A percentile compares a stretch with the other conserved stretches of the same genome.
These are phyloP conservation scores for Thera obeliscata DNA, from an alignment of 2,888 invertebrate species.

Conservation along the genomic window DNA sequence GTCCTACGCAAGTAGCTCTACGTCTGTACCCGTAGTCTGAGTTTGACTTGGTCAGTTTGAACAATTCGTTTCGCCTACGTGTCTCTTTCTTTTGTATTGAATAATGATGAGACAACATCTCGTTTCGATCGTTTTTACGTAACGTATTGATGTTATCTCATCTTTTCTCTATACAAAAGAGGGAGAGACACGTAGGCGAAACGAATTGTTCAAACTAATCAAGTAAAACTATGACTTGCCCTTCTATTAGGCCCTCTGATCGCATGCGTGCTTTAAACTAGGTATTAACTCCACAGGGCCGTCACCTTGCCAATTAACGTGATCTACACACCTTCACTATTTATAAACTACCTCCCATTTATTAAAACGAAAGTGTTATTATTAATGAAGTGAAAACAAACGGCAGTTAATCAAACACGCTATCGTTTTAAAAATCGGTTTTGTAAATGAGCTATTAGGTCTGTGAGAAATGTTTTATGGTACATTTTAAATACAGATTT, in stretches of 20 bases:
- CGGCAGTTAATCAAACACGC: constrained; percentile 66
- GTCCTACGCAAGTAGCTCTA: no score
- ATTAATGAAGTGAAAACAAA: constrained; percentile 78
- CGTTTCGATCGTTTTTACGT: no score
- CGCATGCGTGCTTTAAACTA: constrained; percentile 52
- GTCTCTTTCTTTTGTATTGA: no score
- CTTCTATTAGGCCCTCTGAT: constrained; percentile 51
- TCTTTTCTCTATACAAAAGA: no score
- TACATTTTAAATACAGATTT: not conserved
- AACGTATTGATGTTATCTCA: no score
- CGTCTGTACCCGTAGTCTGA: no score
- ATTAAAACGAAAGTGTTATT: constrained; percentile 76
- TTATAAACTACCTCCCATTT: constrained; percentile 75
- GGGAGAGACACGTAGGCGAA: no score
- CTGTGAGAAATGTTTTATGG: constrained; percentile 1
- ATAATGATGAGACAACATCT: no score
- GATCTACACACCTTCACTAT: constrained; percentile 75
- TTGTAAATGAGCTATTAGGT: constrained; percentile 37
- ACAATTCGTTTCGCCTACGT: no score
- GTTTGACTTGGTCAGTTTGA: no score
- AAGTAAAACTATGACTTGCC: constrained; percentile 26
- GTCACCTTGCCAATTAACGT: constrained; percentile 75
- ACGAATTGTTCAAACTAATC: no score
- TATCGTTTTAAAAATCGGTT: constrained; percentile 49
- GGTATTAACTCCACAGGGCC: constrained; percentile 65